Conservation (phyloP, 2,888 invertebrate genomes). For the Patella pellucida region DNA sequence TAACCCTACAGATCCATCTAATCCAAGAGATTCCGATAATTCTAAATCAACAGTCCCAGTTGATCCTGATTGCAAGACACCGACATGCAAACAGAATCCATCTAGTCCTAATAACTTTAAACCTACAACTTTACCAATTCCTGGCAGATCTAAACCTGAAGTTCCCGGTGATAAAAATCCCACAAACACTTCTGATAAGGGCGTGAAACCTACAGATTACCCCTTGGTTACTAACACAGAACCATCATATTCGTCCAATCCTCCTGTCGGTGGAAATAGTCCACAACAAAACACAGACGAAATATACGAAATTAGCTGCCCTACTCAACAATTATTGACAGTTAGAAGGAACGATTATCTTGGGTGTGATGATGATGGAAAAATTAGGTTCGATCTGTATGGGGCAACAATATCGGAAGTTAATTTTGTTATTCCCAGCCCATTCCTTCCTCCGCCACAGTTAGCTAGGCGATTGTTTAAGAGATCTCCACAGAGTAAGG, state of each 20-base stretch:
- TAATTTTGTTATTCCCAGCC: not conserved
- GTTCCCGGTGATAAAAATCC: not conserved
- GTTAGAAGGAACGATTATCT: conserved; percentile 1
- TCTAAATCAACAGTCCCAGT: not conserved
- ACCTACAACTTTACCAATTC: not conserved
- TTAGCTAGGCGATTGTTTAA: not conserved
- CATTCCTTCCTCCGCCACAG: not conserved
- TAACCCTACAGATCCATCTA: not conserved
- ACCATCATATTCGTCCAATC: not conserved
- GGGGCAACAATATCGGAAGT: not conserved
- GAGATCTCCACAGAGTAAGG: not conserved
- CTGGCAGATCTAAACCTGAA: not conserved
- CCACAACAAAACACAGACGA: not conserved
- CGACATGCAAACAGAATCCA: not conserved
- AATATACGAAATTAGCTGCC: not conserved
- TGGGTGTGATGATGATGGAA: not conserved
- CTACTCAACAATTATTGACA: not conserved
- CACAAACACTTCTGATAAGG: not conserved
- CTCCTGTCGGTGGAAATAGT: not conserved
- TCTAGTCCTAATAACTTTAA: not conserved
- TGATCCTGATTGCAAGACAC: not conserved
- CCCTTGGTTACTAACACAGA: not conserved
- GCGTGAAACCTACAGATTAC: not conserved
- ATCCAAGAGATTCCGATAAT: not conserved
- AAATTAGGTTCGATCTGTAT: conserved; percentile 1